Conservation (phyloP, 2,888 invertebrate species). For the Troilus luridus region DNA sequence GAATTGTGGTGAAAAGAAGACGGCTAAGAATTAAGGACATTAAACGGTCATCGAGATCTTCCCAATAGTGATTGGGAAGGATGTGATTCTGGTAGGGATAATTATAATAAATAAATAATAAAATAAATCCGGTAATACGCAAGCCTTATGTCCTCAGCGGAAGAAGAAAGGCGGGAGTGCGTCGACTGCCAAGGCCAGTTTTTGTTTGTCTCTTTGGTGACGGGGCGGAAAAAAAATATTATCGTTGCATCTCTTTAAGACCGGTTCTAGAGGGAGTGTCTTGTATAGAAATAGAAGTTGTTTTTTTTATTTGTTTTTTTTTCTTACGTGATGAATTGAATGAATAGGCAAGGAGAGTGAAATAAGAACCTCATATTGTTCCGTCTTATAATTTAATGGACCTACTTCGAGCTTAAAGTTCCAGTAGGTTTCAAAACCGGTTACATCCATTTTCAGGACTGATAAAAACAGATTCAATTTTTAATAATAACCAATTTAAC, state of each 20-base stretch:
- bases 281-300: not conserved
- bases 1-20: too few species aligned
- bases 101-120: too few species aligned
- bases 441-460: too few species aligned
- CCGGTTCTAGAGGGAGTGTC: not conserved
- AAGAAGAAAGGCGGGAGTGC: not conserved
- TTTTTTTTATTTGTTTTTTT: not conserved
- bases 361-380: not conserved
- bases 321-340: not conserved
- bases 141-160: not conserved
- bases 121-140: too few species aligned
- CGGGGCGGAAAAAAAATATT: not conserved
- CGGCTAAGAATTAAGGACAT: too few species aligned
- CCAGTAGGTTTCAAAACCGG: too few species aligned
- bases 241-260: slow-evolving; percentile 7
- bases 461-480: too few species aligned
- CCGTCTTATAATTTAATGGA: not conserved
- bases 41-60: too few species aligned
- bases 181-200: not conserved
- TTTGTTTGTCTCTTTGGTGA: not conserved
- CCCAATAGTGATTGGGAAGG: too few species aligned
- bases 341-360: not conserved
- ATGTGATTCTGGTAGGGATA: too few species aligned
- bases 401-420: not conserved
- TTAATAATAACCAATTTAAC: too few species aligned